phyloP scores from a whole-genome alignment of 1,140 invertebrate genomes.

The Tetramorium simillimum region DNA sequence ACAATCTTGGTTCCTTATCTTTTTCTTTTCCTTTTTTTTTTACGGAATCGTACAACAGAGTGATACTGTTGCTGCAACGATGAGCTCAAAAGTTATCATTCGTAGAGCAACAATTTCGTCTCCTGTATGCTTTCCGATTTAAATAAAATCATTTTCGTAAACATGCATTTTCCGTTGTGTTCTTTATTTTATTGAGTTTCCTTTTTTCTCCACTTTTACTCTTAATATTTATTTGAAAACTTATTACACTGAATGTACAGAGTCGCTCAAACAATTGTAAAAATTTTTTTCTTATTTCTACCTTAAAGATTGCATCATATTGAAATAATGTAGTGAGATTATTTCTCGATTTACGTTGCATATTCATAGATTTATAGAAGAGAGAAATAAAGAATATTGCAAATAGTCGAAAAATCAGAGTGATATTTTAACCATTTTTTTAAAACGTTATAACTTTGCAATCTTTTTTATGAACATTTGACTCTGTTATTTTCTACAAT shows the following conservation, averaged over 20 bases:
- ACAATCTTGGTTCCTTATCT: background rate
- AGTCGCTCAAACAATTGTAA: no score
- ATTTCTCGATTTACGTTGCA: background rate
- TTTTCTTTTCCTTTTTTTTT: background rate
- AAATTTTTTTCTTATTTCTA: background rate
- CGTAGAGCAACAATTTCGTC: background rate
- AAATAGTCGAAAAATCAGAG: background rate
- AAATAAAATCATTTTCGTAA: conserved; percentile 54
- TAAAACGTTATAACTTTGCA: background rate
- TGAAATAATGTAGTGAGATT: background rate
- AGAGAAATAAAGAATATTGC: background rate
- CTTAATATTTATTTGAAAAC: background rate
- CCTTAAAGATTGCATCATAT: background rate
- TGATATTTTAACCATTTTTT: background rate
- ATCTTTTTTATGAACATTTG: background rate
- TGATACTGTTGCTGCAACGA: conserved; percentile 1
- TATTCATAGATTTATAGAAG: background rate
- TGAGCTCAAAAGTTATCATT: background rate
- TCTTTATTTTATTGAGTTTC: conserved; percentile 27
- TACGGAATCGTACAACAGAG: background rate
- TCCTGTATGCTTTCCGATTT: conserved; percentile 37
- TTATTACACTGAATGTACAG: no score
- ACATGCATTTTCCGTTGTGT: background rate
- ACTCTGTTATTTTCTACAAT: background rate
- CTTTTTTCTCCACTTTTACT: background rate